These are phyloP conservation scores for Xiphophorus maculatus DNA, from an alignment of 2,113 vertebrate genomes.

Conservation along the genomic window DNA sequence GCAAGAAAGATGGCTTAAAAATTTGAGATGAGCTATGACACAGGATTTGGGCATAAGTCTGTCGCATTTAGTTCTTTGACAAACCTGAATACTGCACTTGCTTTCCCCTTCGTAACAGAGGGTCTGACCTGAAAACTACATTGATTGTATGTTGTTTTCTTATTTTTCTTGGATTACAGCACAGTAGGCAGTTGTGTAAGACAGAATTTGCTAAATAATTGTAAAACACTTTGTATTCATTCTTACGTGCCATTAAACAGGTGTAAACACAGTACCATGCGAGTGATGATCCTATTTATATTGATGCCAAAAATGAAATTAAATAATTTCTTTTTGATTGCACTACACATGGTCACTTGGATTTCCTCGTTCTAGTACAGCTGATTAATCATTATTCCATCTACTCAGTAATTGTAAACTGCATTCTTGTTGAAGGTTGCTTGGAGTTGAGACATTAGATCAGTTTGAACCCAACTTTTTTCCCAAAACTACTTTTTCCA, in stretches of 20 bases:
- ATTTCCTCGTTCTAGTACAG: constrained; percentile 12
- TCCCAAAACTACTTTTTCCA: constrained; percentile 13
- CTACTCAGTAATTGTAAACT: constrained; percentile 1
- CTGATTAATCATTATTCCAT: constrained; percentile 22
- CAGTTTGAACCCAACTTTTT: not conserved
- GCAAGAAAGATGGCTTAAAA: constrained; percentile 27
- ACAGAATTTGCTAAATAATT: constrained; percentile 50
- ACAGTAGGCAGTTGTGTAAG: constrained; percentile 28
- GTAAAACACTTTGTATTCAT: constrained; percentile 44
- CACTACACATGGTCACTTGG: constrained; percentile 29
- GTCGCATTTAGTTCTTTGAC: constrained; percentile 39
- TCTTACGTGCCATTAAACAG: constrained; percentile 67
- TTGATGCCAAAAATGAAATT: constrained; percentile 29
- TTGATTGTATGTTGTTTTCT: constrained; percentile 65
- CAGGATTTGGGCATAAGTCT: constrained; percentile 32
- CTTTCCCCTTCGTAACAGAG: constrained; percentile 59
- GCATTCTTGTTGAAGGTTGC: constrained; percentile 1
- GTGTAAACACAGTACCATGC: not conserved
- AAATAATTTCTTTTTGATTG: constrained; percentile 13
- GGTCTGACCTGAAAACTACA: constrained; percentile 49
- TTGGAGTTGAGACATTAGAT: not conserved
- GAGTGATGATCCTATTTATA: constrained; percentile 17
- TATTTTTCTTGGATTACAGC: constrained; percentile 7
- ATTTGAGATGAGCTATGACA: constrained; percentile 20
- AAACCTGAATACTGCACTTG: constrained; percentile 62